These are phyloP conservation scores for Tenebrosternarchus preto DNA, from an alignment of 2,113 vertebrate species.

Conservation along the genomic window DNA sequence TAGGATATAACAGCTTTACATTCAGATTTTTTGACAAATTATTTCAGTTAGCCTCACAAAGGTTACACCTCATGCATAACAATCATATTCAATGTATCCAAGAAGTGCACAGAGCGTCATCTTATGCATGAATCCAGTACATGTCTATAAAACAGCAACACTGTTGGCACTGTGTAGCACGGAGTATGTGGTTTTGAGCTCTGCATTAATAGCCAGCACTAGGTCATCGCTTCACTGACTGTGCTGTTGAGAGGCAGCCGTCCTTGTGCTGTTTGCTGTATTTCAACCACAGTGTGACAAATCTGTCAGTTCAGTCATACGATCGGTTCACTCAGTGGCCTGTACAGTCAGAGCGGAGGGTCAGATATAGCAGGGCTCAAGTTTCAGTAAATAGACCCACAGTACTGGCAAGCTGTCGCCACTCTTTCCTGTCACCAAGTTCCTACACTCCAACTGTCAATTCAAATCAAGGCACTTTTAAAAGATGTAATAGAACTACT, in stretches of 20 bases:
- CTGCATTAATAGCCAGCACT: no score
- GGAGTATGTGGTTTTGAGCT: no score
- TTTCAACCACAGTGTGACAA: constrained; percentile 6
- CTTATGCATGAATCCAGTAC: no score
- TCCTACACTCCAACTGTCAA: background rate
- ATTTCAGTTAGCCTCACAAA: no score
- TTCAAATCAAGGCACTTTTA: no score
- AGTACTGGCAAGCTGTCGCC: constrained; percentile 28
- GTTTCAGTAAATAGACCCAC: constrained; percentile 28
- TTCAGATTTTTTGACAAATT: no score
- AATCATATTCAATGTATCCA: no score
- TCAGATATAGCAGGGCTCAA: constrained; percentile 25
- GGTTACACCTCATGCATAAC: no score
- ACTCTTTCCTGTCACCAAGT: constrained; percentile 33
- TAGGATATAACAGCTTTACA: no score
- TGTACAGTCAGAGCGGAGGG: constrained; percentile 4
- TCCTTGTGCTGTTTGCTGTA: background rate
- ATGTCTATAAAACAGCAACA: no score
- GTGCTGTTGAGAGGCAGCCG: background rate
- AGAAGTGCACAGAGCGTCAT: no score
- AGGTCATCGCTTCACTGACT: background rate
- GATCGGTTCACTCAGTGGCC: constrained; percentile 20
- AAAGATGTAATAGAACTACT: background rate
- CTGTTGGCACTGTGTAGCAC: no score
- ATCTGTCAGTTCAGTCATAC: background rate